Base-by-base conservation (phyloP, 64 coral and sea anemone species). In the Acropora yongei region DNA sequence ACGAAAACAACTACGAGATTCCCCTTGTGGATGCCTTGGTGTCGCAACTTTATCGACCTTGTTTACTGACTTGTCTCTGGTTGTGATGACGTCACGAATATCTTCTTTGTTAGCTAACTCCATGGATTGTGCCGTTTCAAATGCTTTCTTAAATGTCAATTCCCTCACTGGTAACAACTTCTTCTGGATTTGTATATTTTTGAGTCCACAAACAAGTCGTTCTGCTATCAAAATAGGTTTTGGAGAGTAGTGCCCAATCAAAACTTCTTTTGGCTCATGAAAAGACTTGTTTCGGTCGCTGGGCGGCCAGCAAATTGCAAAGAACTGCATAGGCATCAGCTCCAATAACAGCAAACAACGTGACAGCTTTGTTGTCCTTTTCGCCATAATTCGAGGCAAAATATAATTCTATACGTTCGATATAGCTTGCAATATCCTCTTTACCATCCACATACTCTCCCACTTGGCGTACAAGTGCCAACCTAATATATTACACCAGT, bases 261-360 rank as follows among this genome's bases (percentile, higher is more conserved):
- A 65, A 19, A 78, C 45, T 45, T 78, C 87, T 61, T 76, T 78
- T 49, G 78, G 49, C 19, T 58, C 87, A 44, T 49, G 50, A 44
- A 72, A 91, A 67, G 79, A 68, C 72, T 65, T 81, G 72, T 78
- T 78, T 81, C 47, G 89, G 89, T 48, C 73, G 69, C 41, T 67
- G 66, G 68, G 80, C 79, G 67, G 89, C 89, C 89, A 91, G 51
- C 49, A 91, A 61, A 84, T 91, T 80, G 50, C 89, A 80, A 74
- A 84, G 80, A 69, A 80, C 48, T 44, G 58, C 77, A 60, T 89
- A 89, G 2, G 61, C 17, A 4, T 66, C 10, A 2, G 61, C 61
- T 17, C 61, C 61, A 17, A 72, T 39, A 2, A 19, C 11, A 19
- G 68, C 68, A 30, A 72, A 20, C 11, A 72, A 72, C 68, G 68